These are phyloP conservation scores for Rutilus rutilus DNA, from an alignment of 2,113 vertebrate genomes.

Conservation along the genomic window DNA sequence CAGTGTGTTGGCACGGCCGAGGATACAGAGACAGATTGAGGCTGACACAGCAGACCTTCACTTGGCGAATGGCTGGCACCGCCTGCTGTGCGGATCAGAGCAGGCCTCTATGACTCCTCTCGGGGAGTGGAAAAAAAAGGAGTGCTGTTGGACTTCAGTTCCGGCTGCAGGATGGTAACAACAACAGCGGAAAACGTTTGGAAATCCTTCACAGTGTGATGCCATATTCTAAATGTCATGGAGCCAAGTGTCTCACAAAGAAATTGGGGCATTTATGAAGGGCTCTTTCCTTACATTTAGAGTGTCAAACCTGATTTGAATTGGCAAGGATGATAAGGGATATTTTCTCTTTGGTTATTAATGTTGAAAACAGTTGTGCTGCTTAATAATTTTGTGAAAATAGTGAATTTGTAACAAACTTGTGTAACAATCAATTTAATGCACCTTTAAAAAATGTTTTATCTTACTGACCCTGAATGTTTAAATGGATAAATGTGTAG, in stretches of 20 bases:
- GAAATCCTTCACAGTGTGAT: conserved; percentile 10
- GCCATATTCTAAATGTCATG: not conserved
- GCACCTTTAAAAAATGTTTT: too few relatives aligned
- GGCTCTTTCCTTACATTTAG: too few relatives aligned
- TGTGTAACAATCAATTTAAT: too few relatives aligned
- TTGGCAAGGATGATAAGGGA: too few relatives aligned
- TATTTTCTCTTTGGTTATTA: too few relatives aligned
- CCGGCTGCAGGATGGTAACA: not conserved
- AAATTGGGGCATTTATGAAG: too few relatives aligned
- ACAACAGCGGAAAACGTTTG: not conserved
- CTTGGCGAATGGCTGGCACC: conserved; percentile 19
- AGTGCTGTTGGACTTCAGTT: not conserved
- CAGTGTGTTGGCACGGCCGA: conserved; percentile 48
- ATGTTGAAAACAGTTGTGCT: too few relatives aligned
- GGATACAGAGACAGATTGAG: conserved; percentile 34
- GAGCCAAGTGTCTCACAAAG: not conserved
- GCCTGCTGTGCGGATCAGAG: conserved; percentile 14
- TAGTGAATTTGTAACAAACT: too few relatives aligned
- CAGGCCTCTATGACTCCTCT: not conserved
- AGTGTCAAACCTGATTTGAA: too few relatives aligned
- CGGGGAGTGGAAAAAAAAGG: conserved; percentile 3
- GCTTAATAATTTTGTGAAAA: too few relatives aligned
- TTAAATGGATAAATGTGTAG: too few relatives aligned
- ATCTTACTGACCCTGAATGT: too few relatives aligned
- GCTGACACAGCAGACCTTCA: conserved; percentile 38